Base-by-base conservation (phyloP, 2,113 vertebrate species). In the Megaleporinus macrocephalus region DNA sequence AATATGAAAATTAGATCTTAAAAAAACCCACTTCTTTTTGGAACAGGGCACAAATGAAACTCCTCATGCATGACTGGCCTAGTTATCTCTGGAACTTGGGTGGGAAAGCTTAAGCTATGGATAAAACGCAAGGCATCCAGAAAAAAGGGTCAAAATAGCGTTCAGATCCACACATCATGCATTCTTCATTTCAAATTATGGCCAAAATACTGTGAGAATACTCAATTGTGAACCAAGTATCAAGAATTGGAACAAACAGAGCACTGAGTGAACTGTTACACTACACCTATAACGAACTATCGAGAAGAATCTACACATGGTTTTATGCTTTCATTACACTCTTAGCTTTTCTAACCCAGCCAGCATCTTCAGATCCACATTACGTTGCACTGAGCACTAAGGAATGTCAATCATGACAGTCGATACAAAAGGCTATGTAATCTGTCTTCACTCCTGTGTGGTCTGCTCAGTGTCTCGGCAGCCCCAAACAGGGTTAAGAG, bases 1-100 rank as follows among this genome's bases (percentile, higher is more conserved):
- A 68, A 24, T 53, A 65, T 49, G 44, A 27, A 53, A 51, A 24
- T 72, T 12, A 72, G 12, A 80, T 63, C 72, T n/a, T 29, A 27
- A 33, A 49, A 29, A 73, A 73, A 15, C 33, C 29, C 36, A 44
- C 41, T 44, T 72, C 41, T 44, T 61, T 47, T 72, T 16, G 41
- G 22, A 72, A 62, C 12, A 30, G 6, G 15, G 47, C 27, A 24
- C 30, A 59, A 41, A n/a, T 72, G 16, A 66, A 59, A 2, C 27
- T 18, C 33, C 59, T n/a, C 29, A 41, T 22, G 30, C 65, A 22
- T 22, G 33, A 44, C 55, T 59, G 33, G 59, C 69, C 20, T 63
- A 33, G 57, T 72, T 62, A 49, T 59, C 22, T 33, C 69, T 49
- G 61, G 29, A 72, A 61, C 5, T 61, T 61, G 18, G 27, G 26